Conservation (phyloP, 2,113 vertebrate species). For the Emydura subglobosa region DNA sequence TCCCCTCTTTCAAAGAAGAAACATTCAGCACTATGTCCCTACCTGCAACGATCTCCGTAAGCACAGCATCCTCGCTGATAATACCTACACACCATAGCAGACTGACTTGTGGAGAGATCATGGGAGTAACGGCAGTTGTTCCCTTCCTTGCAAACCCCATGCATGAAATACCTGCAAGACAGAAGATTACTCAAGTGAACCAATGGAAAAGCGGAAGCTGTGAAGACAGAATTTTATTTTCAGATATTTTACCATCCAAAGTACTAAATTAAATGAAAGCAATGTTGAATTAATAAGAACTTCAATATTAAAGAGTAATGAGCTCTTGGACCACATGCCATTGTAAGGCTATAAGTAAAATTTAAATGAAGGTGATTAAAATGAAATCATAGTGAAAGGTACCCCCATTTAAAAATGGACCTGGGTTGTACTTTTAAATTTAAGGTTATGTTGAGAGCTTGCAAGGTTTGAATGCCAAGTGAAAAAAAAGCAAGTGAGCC, state of each 20-base stretch:
- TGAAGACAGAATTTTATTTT: not conserved
- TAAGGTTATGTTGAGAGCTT: not conserved
- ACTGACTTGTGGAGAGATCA: constrained; percentile 90
- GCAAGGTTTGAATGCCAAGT: not conserved
- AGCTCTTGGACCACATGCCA: fast-evolving
- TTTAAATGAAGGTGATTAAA: not conserved
- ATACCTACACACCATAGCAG: constrained; percentile 94
- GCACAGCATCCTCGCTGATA: constrained; percentile 96
- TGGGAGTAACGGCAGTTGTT: constrained; percentile 97
- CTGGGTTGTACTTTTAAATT: not conserved
- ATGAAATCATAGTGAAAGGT: not conserved
- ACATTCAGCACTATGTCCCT: constrained; percentile 27
- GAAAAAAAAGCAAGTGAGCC: not conserved
- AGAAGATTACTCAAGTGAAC: not conserved
- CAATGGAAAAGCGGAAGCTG: not conserved
- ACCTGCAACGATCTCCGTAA: constrained; percentile 98
- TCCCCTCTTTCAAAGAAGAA: not conserved
- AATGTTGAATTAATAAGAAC: not conserved
- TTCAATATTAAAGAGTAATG: not conserved
- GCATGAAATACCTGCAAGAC: constrained; percentile 94
- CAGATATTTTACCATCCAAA: not conserved
- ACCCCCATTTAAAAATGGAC: not conserved
- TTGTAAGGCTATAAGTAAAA: not conserved
- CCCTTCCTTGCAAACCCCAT: constrained; percentile 98
- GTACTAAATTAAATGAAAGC: not conserved